Evolutionary conservation across 2,888 invertebrate species (phyloP).

Genomic region (Pilophorus perplexus): DNA sequence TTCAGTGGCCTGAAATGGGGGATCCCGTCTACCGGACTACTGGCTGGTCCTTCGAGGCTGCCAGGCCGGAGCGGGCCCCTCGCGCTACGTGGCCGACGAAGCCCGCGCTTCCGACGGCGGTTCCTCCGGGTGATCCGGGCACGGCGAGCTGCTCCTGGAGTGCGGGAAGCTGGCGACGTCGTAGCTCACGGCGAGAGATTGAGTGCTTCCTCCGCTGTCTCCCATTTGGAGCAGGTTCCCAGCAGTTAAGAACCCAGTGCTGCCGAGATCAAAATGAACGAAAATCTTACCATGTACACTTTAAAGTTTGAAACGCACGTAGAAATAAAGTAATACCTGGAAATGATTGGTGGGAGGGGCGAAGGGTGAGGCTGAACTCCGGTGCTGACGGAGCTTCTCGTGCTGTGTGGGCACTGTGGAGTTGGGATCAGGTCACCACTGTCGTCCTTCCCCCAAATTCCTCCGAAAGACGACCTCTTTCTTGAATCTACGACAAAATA

Average conservation of each 20-base stretch:
- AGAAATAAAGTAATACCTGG: too few species aligned
- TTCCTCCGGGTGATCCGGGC: constrained; percentile 10
- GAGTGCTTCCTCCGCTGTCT: constrained; percentile 65
- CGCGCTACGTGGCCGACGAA: constrained; percentile 14
- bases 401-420: constrained; percentile 70
- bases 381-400: constrained; percentile 65
- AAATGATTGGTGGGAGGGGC: constrained; percentile 72
- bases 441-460: constrained; percentile 37
- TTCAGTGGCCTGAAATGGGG: too few species aligned
- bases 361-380: constrained; percentile 66
- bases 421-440: constrained; percentile 50
- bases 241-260: constrained; percentile 25
- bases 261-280: neutral
- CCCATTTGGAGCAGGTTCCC: constrained; percentile 34
- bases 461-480: constrained; percentile 33
- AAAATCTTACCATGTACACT: neutral
- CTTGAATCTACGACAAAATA: constrained; percentile 37
- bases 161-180: constrained; percentile 76
- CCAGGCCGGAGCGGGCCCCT: too few species aligned
- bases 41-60: too few species aligned
- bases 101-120: neutral
- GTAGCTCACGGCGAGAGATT: constrained; percentile 67
- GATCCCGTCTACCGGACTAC: too few species aligned
- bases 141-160: constrained; percentile 69
- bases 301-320: neutral